phyloP scores from a whole-genome alignment of 2,113 vertebrate species.

The Thomomys bottae region DNA sequence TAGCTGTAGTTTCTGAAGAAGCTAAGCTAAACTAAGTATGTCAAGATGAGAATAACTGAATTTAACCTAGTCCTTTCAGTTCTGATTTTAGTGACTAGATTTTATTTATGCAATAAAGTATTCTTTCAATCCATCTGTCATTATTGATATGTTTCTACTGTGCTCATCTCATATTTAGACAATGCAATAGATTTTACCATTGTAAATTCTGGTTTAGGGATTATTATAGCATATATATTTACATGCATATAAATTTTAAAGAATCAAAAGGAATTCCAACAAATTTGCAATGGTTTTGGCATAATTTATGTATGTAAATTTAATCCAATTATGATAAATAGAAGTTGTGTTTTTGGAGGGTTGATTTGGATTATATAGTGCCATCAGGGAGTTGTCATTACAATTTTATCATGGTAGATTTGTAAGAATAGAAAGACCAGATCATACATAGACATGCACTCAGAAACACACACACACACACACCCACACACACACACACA shows the following conservation, averaged over 20 bases:
- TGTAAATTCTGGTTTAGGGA: background rate
- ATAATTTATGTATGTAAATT: background rate
- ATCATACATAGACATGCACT: background rate
- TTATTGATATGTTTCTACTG: background rate
- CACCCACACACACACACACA: no score
- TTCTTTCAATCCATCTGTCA: background rate
- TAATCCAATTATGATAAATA: background rate
- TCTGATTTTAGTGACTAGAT: background rate
- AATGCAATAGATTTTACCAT: background rate
- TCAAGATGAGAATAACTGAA: background rate
- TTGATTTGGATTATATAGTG: background rate
- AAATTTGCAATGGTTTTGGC: background rate
- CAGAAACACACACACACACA: no score
- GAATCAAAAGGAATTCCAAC: constrained; percentile 28
- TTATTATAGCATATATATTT: background rate
- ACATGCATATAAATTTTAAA: background rate
- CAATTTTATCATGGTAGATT: background rate
- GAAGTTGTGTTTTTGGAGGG: background rate
- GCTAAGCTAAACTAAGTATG: background rate
- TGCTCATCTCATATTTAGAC: background rate
- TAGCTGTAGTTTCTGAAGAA: constrained; percentile 21
- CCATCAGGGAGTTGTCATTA: background rate
- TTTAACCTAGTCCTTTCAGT: background rate
- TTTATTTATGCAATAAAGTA: background rate
- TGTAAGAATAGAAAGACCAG: background rate